Conservation (phyloP, 2,113 vertebrate genomes). For the Mastomys coucha region DNA sequence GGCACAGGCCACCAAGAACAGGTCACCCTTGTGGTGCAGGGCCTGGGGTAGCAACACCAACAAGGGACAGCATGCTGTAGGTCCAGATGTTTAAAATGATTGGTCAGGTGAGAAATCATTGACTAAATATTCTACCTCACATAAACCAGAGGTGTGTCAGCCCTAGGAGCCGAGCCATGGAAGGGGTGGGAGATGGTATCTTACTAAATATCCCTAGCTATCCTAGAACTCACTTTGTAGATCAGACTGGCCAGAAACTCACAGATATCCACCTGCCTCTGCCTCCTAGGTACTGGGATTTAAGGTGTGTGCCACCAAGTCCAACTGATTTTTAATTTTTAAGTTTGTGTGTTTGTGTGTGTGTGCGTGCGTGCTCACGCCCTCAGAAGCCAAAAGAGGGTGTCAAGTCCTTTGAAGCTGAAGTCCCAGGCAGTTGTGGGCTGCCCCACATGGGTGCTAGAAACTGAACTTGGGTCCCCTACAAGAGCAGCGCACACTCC, state of each 20-base stretch:
- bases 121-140: neutral
- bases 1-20: neutral
- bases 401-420: neutral
- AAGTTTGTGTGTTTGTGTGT: neutral
- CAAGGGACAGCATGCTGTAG: accelerated
- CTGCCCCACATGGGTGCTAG: neutral
- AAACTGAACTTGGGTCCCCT: neutral
- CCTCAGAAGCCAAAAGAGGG: neutral
- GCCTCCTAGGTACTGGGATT: neutral
- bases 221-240: neutral
- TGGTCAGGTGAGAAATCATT: neutral
- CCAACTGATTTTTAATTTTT: neutral
- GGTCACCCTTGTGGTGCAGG: accelerated
- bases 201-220: neutral
- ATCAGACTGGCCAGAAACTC: neutral
- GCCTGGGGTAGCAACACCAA: neutral
- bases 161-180: neutral
- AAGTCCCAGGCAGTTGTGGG: neutral
- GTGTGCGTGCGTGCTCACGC: neutral
- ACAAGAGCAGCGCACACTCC: neutral
- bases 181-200: neutral
- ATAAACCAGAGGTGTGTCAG: neutral
- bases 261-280: neutral
- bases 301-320: neutral
- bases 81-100: neutral